A percentile compares a stretch with the other conserved stretches of the same genome.
phyloP scores from a whole-genome alignment of 1,140 invertebrate species.

The Hormaphis cornu region DNA sequence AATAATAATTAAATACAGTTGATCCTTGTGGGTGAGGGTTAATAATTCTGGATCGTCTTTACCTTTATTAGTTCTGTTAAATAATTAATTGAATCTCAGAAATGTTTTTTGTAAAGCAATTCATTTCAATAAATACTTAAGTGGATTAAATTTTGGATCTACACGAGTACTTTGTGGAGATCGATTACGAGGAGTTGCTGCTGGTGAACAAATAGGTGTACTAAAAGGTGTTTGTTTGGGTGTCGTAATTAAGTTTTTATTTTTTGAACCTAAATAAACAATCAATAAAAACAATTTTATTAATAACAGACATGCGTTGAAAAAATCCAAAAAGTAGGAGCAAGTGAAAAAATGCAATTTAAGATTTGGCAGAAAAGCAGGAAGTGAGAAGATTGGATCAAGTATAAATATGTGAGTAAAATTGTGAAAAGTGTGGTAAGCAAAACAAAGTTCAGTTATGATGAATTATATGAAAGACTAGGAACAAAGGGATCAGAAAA shows the following conservation, averaged over 20 bases:
- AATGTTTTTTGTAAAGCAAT: neutral
- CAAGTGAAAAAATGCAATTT: no score
- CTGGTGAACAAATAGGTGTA: conserved; percentile 15
- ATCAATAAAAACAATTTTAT: neutral
- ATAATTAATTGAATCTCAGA: neutral
- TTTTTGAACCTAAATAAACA: conserved; percentile 17
- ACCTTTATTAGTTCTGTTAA: neutral
- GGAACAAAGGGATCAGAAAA: no score
- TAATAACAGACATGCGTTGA: no score
- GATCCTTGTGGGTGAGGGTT: conserved; percentile 65
- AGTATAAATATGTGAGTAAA: no score
- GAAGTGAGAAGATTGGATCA: no score
- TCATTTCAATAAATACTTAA: neutral
- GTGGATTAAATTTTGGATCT: conserved; percentile 37
- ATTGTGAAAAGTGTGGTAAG: no score
- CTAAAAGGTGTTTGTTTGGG: conserved; percentile 30
- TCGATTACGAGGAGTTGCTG: conserved; percentile 19
- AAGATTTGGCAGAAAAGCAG: no score
- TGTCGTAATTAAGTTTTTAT: conserved; percentile 4
- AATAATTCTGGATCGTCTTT: conserved; percentile 43
- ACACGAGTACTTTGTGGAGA: conserved; percentile 5
- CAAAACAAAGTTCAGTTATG: no score
- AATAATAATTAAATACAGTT: conserved; percentile 89
- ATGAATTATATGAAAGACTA: no score
- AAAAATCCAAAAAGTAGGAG: no score